Evolutionary conservation across 1,140 invertebrate genomes (phyloP).

Genomic region (Eupristina koningsbergeri): DNA sequence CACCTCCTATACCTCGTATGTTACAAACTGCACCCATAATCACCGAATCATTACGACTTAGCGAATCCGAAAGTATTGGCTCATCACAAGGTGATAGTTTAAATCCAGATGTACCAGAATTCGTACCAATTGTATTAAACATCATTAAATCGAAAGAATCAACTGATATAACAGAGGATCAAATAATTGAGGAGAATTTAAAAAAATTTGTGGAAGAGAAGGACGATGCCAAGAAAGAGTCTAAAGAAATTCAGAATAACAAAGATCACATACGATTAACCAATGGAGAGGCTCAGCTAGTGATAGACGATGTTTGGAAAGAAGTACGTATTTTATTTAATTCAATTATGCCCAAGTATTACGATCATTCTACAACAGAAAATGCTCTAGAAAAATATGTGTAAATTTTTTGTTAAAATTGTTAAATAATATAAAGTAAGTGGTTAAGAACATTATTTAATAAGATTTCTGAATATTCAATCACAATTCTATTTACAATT

Average conservation of each 20-base stretch:
- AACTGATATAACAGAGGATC: slow-evolving; percentile 26
- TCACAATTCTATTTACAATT: too few relatives aligned
- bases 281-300: slow-evolving; percentile 52
- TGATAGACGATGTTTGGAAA: slow-evolving; percentile 72
- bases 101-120: slow-evolving; percentile 90
- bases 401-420: too few relatives aligned
- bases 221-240: slow-evolving; percentile 19
- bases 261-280: slow-evolving; percentile 20
- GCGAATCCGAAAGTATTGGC: slow-evolving; percentile 59
- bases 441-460: too few relatives aligned
- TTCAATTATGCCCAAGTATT: background rate
- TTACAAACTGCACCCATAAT: slow-evolving; percentile 55
- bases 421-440: too few relatives aligned
- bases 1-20: slow-evolving; percentile 78
- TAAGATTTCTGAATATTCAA: too few relatives aligned
- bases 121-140: slow-evolving; percentile 76
- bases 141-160: slow-evolving; percentile 6
- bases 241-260: slow-evolving; percentile 26
- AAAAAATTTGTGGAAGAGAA: slow-evolving; percentile 1
- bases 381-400: too few relatives aligned
- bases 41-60: slow-evolving; percentile 52
- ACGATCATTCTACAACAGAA: too few relatives aligned
- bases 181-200: background rate
- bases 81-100: slow-evolving; percentile 75
- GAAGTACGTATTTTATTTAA: slow-evolving; percentile 64